Base-by-base conservation (phyloP, 2,888 invertebrate genomes). In the Leucozona laternaria region DNA sequence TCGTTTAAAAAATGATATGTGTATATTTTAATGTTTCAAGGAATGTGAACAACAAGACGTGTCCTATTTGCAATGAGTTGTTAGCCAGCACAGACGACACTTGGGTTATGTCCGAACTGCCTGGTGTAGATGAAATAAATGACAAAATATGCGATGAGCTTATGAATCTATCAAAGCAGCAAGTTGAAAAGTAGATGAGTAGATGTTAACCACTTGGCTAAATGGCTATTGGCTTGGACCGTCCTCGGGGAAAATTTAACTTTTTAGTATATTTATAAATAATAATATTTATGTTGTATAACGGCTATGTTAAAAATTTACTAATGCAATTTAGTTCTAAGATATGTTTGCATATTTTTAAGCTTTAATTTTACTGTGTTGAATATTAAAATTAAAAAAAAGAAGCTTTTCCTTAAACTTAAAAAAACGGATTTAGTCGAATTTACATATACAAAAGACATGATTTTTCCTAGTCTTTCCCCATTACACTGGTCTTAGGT, bases 31-130 rank as follows among this genome's bases (percentile, higher is more conserved):
- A 53, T 4, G 3, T 70, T 70, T 87, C 90, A 89, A 95, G 95
- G 95, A 95, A 95, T 91, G 94, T 94, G n/a, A 93, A 93, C 86
- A 94, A 95, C 89, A 94, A 95, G 90, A 95, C 95, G 0, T 96
- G 96, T 90, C 96, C 96, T 0, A 94, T 96, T 79, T 96, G 96
- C 89, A 93, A 95, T 68, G 95, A 94, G 89, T 93, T 93, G 78
- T 90, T 96, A 60, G 93, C 94, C 57, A 95, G 94, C 88, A 94
- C 94, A 0, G 95, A 95, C 88, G 95, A 96, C 79, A 94, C 94
- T 0, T 95, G 95, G 95, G 94, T 95, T 1, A 92, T 95, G 83
- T 94, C 95, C 0, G 95, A 95, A 89, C 93, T 93, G 22, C 95
- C 95, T 1, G 94, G 93, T 66, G 93, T 93, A 11, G 94, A 94